Evolutionary conservation across 2,888 invertebrate genomes (phyloP), one percentile per base, ranked within the genome.

Genomic region (Eurois occulta): DNA sequence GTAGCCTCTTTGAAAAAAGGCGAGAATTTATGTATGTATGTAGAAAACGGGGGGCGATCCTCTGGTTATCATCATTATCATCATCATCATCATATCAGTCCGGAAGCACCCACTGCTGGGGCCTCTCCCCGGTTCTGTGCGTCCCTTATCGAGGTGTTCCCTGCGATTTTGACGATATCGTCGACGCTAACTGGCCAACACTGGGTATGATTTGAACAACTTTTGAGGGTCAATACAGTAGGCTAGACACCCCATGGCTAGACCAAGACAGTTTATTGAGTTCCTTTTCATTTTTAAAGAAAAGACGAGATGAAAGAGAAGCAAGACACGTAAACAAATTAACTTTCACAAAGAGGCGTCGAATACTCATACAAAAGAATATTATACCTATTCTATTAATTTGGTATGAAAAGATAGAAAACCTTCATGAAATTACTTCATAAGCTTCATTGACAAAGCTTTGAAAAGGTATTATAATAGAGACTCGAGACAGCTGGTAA

Each of bases 241-340:
- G 16, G 8, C 41, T 18, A 8, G 7, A 28, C 1, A 58, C 16
- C 18, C 18, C 38, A 32, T 58, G 65, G 48, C 80, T 66, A 80
- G 58, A 69, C 70, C 0, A 2, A 52, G 16, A 48, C 41, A 60
- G 41, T 60, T 60, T 41, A 66, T 38, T 65, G 21, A 58, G 35
- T 52, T 7, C 13, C 18, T n/a, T 60, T 18, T 58, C 16, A 72
- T 11, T 46, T 64, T 21, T 67, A 67, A 48, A 81, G 18, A 72
- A 80, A 32, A 43, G 0, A 1, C 13, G 11, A 74, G 16, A 24
- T 67, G n/a, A 62, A 80, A 38, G 5, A n/a, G 0, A 62, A 46
- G 6, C 0, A 46, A 28, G 24, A 68, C n/a, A n/a, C n/a, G 43
- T 46, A 70, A 80, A 66, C 38, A 81, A 70, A 81, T 60, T 75